A percentile compares a stretch with the other conserved stretches of the same genome.
These are phyloP conservation scores for Trachymyrmex septentrionalis DNA, from an alignment of 1,140 invertebrate species.

Conservation along the genomic window DNA sequence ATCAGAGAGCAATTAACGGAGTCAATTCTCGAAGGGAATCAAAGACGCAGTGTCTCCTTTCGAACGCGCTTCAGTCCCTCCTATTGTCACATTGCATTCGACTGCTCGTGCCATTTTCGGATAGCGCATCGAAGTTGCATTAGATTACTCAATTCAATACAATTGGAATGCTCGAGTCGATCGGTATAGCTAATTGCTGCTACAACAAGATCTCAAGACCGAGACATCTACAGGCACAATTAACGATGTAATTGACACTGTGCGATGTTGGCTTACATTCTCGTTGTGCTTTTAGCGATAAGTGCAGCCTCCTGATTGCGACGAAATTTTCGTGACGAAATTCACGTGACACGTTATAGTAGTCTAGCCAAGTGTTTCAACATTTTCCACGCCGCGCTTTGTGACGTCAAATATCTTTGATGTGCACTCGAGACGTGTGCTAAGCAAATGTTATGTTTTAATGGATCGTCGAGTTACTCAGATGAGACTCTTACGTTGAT, in stretches of 20 bases:
- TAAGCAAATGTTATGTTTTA: constrained; percentile 22
- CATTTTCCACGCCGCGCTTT: constrained; percentile 13
- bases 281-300: background rate
- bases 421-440: constrained; percentile 26
- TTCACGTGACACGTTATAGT: background rate
- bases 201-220: background rate
- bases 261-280: background rate
- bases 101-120: constrained; percentile 34
- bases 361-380: constrained; percentile 22
- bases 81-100: constrained; percentile 26
- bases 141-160: constrained; percentile 13
- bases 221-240: constrained; percentile 2
- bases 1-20: constrained; percentile 13
- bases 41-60: background rate
- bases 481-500: constrained; percentile 17
- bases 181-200: constrained; percentile 8
- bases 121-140: constrained; percentile 38
- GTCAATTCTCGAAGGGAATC: constrained; percentile 22
- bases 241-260: constrained; percentile 27
- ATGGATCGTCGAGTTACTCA: constrained; percentile 42
- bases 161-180: constrained; percentile 38
- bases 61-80: background rate
- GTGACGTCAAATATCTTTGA: constrained; percentile 58
- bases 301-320: background rate
- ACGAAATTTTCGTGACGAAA: background rate